phyloP scores from a whole-genome alignment of 2,113 vertebrate genomes.

The Triplophysa siluroides region DNA sequence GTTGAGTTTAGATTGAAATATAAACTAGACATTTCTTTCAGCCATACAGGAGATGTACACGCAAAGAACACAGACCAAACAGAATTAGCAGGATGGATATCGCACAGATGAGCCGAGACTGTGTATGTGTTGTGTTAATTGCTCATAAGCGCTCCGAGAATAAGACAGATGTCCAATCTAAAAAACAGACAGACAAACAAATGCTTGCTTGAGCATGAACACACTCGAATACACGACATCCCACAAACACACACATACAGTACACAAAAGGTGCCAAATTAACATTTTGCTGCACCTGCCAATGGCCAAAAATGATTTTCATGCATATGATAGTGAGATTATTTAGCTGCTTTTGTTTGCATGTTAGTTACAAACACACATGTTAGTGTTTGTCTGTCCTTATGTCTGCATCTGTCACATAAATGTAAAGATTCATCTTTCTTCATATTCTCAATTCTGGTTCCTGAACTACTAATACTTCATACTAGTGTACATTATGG shows the following conservation, averaged over 20 bases:
- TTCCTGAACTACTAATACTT: no score
- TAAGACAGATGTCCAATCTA: slow-evolving; percentile 15
- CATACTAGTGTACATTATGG: no score
- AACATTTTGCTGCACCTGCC: no score
- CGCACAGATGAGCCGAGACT: background rate
- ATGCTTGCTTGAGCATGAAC: slow-evolving; percentile 50
- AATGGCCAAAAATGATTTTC: no score
- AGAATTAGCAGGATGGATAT: background rate
- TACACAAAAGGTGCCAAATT: no score
- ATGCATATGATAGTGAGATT: no score
- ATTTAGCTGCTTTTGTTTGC: no score
- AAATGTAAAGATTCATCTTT: no score
- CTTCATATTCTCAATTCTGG: no score
- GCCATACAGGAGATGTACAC: background rate
- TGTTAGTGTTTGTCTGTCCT: no score
- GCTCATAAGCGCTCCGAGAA: background rate
- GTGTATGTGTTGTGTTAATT: background rate
- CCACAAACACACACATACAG: slow-evolving; percentile 32
- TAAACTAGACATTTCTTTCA: background rate
- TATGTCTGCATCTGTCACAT: no score
- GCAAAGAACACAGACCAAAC: background rate
- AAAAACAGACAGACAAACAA: slow-evolving; percentile 42
- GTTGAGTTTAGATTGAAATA: background rate
- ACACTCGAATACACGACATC: slow-evolving; percentile 44
- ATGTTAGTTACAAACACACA: no score